These are phyloP conservation scores for Maniola jurtina DNA, from an alignment of 1,140 invertebrate species.

Conservation along the genomic window DNA sequence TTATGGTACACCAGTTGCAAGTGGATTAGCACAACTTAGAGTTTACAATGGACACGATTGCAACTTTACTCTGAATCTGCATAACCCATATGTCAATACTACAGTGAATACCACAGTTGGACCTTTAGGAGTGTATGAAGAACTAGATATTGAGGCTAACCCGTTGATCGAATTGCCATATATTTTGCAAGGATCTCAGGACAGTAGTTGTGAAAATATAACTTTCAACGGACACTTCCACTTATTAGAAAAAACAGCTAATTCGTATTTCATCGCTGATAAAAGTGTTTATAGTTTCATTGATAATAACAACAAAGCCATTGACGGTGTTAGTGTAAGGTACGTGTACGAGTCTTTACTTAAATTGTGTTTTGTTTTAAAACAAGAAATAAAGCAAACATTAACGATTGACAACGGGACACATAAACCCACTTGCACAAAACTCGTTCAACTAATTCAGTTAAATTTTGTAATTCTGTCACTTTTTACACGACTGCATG, in stretches of 20 bases:
- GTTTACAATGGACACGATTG: slow-evolving; percentile 67
- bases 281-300: slow-evolving; percentile 52
- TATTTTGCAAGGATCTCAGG: slow-evolving; percentile 42
- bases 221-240: slow-evolving; percentile 43
- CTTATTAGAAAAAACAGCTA: slow-evolving; percentile 61
- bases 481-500: too few relatives aligned
- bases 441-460: too few relatives aligned
- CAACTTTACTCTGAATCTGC: slow-evolving; percentile 51
- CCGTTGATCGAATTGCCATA: slow-evolving; percentile 51
- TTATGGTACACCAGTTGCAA: slow-evolving; percentile 65
- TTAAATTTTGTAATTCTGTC: too few relatives aligned
- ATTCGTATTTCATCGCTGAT: slow-evolving; percentile 71
- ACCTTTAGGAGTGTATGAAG: slow-evolving; percentile 55
- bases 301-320: slow-evolving; percentile 67
- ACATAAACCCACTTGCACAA: too few relatives aligned
- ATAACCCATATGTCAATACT: slow-evolving; percentile 22
- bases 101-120: slow-evolving; percentile 36
- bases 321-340: slow-evolving; percentile 62
- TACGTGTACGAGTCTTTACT: slow-evolving; percentile 29
- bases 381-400: too few relatives aligned
- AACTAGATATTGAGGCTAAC: slow-evolving; percentile 50
- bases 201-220: slow-evolving; percentile 44
- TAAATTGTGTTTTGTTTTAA: slow-evolving; percentile 6
- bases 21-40: slow-evolving; percentile 61
- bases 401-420: too few relatives aligned